Evolutionary conservation across 2,888 invertebrate genomes (phyloP), one percentile per base, ranked within the genome.

Genomic region (Tinea trinotella): DNA sequence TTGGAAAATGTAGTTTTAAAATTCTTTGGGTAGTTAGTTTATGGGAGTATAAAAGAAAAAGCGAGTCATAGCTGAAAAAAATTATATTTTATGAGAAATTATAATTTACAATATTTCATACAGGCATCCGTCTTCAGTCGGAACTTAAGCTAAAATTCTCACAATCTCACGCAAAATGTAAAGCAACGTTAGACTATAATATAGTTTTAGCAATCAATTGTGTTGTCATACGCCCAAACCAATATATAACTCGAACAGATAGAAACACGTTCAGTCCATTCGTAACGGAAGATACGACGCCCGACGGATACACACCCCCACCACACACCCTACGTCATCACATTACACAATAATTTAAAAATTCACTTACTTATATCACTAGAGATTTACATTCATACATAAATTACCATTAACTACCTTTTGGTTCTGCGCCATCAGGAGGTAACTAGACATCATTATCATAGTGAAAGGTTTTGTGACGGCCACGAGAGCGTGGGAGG

Each of bases 81-180:
- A 86, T 86, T 86, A 85, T 87, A 87, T 87, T 86, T 87, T 87
- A 86, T 87, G 87, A 86, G 86, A 87, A 87, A 87, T 87, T 83
- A 87, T 87, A 87, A 87, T 87, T 86, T 87, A 87, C 87, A 87
- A 86, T 87, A 87, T 87, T 86, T 83, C 83, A 84, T 83, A 79
- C 86, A 85, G 78, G 79, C 87, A 87, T 85, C 82, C 87, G 77
- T 87, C 87, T 76, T 84, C 87, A 85, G 83, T 83, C 87, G 84
- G 79, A 85, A 86, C 87, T 87, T 87, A 87, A 85, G 86, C 86
- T 86, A 87, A 84, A 85, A 83, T 77, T 76, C 80, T 84, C 83
- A 85, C 85, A 87, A 84, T 85, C 85, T 82, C 85, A 84, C 86
- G 81, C 84, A 85, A 85, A 85, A 86, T 80, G 83, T 85, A 87